These are phyloP conservation scores for Gerris lacustris DNA, from an alignment of 2,888 invertebrate species.

Conservation along the genomic window DNA sequence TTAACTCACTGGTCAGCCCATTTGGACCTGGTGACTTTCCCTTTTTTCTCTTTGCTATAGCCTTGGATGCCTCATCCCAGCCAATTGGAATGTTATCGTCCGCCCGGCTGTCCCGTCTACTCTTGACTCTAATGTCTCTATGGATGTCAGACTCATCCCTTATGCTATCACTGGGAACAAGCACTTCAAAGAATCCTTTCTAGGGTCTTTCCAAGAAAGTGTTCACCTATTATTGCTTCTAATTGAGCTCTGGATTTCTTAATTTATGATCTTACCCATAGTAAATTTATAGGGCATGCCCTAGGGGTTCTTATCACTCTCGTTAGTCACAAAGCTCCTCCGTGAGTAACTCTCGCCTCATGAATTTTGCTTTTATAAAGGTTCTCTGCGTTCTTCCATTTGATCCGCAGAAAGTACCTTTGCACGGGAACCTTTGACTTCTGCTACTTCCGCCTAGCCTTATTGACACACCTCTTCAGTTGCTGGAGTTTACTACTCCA, in stretches of 20 bases:
- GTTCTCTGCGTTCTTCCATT: background rate
- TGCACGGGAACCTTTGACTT: background rate
- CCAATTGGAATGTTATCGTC: background rate
- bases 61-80: background rate
- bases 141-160: background rate
- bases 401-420: background rate
- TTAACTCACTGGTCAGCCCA: background rate
- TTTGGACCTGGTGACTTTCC: background rate
- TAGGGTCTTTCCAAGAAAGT: background rate
- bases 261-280: background rate
- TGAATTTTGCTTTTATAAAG: background rate
- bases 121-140: background rate
- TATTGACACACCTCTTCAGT: background rate
- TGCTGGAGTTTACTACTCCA: background rate
- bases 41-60: background rate
- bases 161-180: too few relatives aligned
- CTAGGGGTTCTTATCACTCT: background rate
- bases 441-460: background rate
- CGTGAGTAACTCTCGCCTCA: background rate
- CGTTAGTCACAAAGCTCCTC: background rate
- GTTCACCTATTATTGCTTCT: background rate
- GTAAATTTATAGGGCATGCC: background rate
- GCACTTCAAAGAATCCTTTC: background rate
- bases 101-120: background rate
- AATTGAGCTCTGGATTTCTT: background rate